Conservation (phyloP, 2,113 vertebrate genomes). For the Puma concolor region DNA sequence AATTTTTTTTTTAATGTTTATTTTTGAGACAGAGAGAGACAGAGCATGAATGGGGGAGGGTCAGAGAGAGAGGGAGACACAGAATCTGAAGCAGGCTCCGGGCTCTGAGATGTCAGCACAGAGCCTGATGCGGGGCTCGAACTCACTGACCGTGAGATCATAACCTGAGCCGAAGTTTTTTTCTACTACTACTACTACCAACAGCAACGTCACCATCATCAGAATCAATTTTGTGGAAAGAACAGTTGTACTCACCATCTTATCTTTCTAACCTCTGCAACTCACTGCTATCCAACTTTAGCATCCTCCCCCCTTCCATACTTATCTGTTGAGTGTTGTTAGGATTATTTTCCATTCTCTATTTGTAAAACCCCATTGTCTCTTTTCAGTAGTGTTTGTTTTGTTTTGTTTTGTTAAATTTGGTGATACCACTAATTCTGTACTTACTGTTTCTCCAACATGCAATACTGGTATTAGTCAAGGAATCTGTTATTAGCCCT, state of each 20-base stretch:
- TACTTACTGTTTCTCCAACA: background rate
- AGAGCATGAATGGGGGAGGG: too few species aligned
- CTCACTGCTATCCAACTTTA: background rate
- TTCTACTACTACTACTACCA: background rate
- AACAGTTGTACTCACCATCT: background rate
- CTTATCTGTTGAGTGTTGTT: background rate
- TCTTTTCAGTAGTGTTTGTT: too few species aligned
- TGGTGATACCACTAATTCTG: background rate
- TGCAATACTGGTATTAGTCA: background rate
- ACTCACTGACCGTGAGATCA: too few species aligned
- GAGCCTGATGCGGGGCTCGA: fast-evolving
- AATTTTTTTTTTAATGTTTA: too few species aligned
- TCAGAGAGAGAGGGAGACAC: too few species aligned
- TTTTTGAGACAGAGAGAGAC: too few species aligned
- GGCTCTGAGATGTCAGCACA: too few species aligned
- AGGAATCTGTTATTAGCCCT: background rate
- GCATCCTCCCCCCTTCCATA: too few species aligned
- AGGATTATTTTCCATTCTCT: background rate
- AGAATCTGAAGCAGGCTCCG: too few species aligned
- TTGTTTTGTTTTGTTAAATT: background rate
- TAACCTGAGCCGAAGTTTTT: too few species aligned
- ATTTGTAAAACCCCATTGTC: background rate
- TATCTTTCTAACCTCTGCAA: background rate
- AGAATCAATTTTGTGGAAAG: background rate
- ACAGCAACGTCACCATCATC: too few species aligned